Conservation (phyloP, 2,888 invertebrate genomes). For the Oscheius sp. region DNA sequence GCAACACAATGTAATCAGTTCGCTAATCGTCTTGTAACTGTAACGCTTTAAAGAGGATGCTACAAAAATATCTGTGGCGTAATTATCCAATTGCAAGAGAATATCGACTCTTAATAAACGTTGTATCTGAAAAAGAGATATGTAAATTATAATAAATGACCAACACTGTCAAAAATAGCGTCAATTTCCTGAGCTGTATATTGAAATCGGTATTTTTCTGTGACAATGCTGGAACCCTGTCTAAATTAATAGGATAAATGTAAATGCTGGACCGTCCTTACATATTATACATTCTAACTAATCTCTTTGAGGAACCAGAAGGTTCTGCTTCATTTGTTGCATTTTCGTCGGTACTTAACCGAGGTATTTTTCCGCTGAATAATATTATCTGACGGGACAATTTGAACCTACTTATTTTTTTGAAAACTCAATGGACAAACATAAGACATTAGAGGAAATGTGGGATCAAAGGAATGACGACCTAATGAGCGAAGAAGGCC, state of each 20-base stretch:
- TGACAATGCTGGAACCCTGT: slow-evolving; percentile 32
- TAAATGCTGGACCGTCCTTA: too few relatives aligned
- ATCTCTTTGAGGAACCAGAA: not conserved
- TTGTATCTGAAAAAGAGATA: slow-evolving; percentile 47
- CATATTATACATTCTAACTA: slow-evolving; percentile 48
- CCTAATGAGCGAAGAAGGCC: slow-evolving; percentile 92
- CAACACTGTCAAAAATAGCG: slow-evolving; percentile 21
- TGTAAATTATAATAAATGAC: not conserved
- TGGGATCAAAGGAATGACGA: slow-evolving; percentile 80
- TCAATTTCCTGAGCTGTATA: slow-evolving; percentile 26
- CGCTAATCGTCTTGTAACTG: slow-evolving; percentile 93
- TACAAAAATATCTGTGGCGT: slow-evolving; percentile 49
- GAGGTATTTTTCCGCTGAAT: slow-evolving; percentile 9
- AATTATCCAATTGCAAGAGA: slow-evolving; percentile 50
- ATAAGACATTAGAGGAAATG: slow-evolving; percentile 81
- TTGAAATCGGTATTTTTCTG: not conserved
- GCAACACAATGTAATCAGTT: slow-evolving; percentile 91
- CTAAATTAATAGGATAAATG: too few relatives aligned
- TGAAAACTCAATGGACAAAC: slow-evolving; percentile 46
- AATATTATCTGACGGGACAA: not conserved
- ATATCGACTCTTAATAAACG: slow-evolving; percentile 51
- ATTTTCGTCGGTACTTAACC: slow-evolving; percentile 25
- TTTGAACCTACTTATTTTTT: not conserved
- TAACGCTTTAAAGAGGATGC: slow-evolving; percentile 80
- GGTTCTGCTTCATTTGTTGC: slow-evolving; percentile 5